Percentiles rank a stretch among this genome's conserved stretches.
These are phyloP conservation scores for Gisinianus flammeolus DNA, from an alignment of 2,888 invertebrate genomes.

Conservation along the genomic window DNA sequence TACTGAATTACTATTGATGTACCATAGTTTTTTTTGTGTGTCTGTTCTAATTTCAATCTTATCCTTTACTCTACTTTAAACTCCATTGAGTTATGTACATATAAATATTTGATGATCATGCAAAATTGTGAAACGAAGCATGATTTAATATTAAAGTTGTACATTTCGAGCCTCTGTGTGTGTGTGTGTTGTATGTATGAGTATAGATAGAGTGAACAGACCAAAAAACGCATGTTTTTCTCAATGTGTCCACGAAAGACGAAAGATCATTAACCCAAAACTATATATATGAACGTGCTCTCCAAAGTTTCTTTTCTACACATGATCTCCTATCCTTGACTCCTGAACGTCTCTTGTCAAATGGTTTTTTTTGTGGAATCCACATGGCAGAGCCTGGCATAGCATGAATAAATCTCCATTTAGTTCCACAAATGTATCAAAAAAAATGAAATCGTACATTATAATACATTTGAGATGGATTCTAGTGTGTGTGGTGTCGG, in stretches of 20 bases:
- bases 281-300: constrained; percentile 1
- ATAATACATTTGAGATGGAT: too few relatives aligned
- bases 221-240: neutral
- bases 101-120: neutral
- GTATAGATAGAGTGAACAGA: too few relatives aligned
- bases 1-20: neutral
- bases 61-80: too few relatives aligned
- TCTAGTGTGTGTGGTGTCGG: too few relatives aligned
- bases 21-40: neutral
- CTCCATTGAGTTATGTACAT: too few relatives aligned
- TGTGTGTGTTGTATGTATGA: too few relatives aligned
- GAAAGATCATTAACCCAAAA: constrained; percentile 8
- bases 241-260: neutral
- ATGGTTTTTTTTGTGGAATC: neutral
- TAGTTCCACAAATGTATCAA: constrained; percentile 18
- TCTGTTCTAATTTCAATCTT: neutral
- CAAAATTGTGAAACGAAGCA: constrained; percentile 10
- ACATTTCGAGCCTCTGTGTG: too few relatives aligned
- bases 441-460: too few relatives aligned
- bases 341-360: neutral
- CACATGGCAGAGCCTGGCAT: neutral
- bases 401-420: constrained; percentile 20
- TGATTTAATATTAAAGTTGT: too few relatives aligned
- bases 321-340: constrained; percentile 23
- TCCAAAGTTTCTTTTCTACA: constrained; percentile 5